Percentiles rank a stretch among this genome's conserved stretches.
phyloP scores from a whole-genome alignment of 2,797 vertebrate species.

The Oceanodroma leucorhoa region DNA sequence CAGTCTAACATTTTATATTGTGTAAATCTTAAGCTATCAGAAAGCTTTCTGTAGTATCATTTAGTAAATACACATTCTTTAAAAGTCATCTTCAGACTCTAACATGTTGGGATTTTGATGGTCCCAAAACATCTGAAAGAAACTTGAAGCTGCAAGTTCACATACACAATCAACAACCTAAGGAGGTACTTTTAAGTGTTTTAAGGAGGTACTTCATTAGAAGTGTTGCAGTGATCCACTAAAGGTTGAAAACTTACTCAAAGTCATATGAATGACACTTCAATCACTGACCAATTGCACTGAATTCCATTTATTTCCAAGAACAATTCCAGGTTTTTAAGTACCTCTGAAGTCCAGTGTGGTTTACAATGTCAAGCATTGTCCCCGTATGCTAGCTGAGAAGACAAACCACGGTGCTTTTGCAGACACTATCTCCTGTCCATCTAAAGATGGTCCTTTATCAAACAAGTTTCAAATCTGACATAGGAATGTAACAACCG shows the following conservation, averaged over 20 bases:
- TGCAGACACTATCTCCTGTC: neutral
- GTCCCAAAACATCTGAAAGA: neutral
- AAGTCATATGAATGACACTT: neutral
- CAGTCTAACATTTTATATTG: neutral
- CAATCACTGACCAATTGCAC: neutral
- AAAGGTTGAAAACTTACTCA: neutral
- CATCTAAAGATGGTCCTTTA: neutral
- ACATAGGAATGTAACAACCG: neutral
- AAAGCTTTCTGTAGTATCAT: neutral
- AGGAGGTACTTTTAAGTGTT: neutral
- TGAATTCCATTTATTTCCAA: neutral
- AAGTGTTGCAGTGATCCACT: neutral
- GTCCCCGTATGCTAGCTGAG: neutral
- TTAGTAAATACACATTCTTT: neutral
- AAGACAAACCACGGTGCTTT: neutral
- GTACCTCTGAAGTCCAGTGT: neutral
- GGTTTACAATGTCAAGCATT: neutral
- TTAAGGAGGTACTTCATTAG: neutral
- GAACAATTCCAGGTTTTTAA: neutral
- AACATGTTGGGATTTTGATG: neutral
- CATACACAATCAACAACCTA: neutral
- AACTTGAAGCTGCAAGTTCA: neutral
- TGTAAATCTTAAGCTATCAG: neutral
- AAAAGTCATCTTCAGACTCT: neutral
- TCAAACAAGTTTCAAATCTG: neutral